These are phyloP conservation scores for Operophtera brumata DNA, from an alignment of 2,888 invertebrate genomes.

Conservation along the genomic window DNA sequence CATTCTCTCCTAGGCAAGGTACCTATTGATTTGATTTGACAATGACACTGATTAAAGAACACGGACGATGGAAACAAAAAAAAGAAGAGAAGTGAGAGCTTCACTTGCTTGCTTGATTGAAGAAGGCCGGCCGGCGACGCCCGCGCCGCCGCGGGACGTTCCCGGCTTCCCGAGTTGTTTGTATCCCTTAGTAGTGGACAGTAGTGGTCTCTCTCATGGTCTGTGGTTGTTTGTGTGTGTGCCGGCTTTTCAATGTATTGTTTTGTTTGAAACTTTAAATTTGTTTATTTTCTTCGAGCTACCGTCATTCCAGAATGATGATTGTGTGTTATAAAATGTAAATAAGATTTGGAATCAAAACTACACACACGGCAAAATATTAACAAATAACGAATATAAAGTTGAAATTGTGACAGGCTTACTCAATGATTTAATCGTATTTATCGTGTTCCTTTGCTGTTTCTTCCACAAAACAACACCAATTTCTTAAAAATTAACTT, in stretches of 20 bases:
- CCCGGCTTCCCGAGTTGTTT: no score
- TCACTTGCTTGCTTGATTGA: no score
- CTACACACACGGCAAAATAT: background rate
- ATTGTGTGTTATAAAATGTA: constrained; percentile 17
- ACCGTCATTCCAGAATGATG: constrained; percentile 8
- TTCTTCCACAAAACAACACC: background rate
- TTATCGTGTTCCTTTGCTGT: background rate
- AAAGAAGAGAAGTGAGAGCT: no score
- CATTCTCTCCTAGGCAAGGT: no score
- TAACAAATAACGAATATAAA: background rate
- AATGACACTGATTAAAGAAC: no score
- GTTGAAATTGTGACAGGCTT: background rate
- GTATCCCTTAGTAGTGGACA: no score
- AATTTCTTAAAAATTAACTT: background rate
- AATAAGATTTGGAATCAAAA: background rate
- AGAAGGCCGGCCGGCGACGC: no score
- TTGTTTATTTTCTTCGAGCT: background rate
- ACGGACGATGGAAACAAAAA: no score
- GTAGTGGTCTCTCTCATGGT: no score
- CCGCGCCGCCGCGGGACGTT: no score
- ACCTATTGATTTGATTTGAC: no score
- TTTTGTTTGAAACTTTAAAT: background rate
- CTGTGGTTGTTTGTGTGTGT: no score
- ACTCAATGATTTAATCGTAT: background rate
- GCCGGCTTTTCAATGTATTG: constrained; percentile 4